phyloP scores from a whole-genome alignment of 2,888 invertebrate genomes.

The Caenorhabditis zanzibari region DNA sequence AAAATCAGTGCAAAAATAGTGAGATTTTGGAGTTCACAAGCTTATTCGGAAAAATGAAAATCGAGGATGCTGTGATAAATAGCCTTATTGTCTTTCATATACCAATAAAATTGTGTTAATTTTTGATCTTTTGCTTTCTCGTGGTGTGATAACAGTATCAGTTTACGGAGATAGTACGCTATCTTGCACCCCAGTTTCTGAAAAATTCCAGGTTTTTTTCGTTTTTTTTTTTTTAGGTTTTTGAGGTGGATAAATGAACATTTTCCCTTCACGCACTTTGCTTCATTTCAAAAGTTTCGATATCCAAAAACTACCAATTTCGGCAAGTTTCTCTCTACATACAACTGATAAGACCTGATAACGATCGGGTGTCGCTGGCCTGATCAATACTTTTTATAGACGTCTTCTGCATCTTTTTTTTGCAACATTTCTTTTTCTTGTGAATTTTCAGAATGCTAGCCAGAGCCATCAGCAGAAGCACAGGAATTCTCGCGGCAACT shows the following conservation, averaged over 20 bases:
- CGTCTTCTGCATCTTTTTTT: conserved; percentile 25
- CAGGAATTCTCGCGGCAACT: conserved; percentile 17
- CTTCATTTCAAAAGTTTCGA: conserved; percentile 11
- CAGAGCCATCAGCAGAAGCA: conserved; percentile 35
- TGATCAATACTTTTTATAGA: conserved; percentile 45
- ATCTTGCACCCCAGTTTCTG: neutral
- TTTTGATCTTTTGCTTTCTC: conserved; percentile 26
- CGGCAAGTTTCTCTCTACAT: conserved; percentile 39
- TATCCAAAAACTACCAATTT: too few species aligned
- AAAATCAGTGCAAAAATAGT: too few species aligned
- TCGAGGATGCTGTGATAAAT: too few species aligned
- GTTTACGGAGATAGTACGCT: conserved; percentile 17
- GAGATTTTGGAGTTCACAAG: too few species aligned
- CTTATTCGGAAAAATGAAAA: too few species aligned
- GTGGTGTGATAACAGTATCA: conserved; percentile 21
- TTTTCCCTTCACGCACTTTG: neutral
- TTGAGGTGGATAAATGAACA: neutral
- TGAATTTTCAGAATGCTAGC: conserved; percentile 43
- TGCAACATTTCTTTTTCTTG: neutral
- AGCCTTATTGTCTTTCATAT: neutral
- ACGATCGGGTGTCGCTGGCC: conserved; percentile 7
- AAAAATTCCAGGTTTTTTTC: too few species aligned
- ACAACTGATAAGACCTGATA: conserved; percentile 57
- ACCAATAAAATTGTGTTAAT: conserved; percentile 1
- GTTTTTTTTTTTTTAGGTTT: neutral